Conservation (phyloP, 2,113 vertebrate genomes). For the Balaeniceps rex region DNA sequence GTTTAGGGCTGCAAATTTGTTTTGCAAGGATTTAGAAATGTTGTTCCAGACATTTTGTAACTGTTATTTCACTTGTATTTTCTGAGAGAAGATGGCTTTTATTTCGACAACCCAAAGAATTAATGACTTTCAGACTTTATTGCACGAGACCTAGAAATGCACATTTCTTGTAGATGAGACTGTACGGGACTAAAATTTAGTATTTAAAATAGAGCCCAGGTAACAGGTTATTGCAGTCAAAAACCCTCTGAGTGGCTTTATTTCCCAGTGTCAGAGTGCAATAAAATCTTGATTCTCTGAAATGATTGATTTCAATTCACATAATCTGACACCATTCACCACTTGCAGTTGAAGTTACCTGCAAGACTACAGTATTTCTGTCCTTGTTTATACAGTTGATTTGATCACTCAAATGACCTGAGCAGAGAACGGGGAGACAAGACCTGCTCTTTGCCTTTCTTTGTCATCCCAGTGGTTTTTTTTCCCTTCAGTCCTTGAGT, state of each 20-base stretch:
- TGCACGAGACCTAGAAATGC: not conserved
- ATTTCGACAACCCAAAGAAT: not conserved
- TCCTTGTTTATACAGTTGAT: not conserved
- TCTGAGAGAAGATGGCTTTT: not conserved
- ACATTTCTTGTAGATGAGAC: not conserved
- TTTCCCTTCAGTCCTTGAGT: not conserved
- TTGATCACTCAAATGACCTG: not conserved
- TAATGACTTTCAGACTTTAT: not conserved
- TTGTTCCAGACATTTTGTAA: not conserved
- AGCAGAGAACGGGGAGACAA: not conserved
- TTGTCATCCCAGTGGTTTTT: not conserved
- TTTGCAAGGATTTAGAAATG: not conserved
- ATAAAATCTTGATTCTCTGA: not conserved
- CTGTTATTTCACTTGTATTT: not conserved
- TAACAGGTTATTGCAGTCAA: not conserved
- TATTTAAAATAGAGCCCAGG: not conserved
- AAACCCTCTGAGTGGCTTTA: not conserved
- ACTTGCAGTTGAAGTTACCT: not conserved
- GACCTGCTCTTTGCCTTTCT: not conserved
- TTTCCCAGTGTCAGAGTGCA: not conserved
- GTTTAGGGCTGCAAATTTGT: not conserved
- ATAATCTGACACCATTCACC: not conserved
- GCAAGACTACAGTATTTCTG: not conserved
- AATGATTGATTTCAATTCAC: not conserved
- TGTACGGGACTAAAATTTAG: not conserved